Base-by-base conservation (phyloP, 2,888 invertebrate species). In the Antheraea assamensis region DNA sequence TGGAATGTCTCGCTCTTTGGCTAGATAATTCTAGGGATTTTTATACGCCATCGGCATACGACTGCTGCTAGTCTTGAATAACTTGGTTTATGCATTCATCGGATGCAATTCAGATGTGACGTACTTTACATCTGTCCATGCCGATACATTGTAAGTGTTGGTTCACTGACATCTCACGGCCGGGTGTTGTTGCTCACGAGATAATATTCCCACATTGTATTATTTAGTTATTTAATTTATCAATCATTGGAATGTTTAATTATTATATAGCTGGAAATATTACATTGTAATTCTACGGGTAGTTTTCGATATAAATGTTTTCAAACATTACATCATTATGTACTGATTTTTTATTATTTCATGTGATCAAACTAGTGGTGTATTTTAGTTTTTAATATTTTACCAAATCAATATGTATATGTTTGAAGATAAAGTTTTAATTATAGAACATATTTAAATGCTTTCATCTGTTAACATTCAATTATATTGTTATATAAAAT, bases 1-100 rank as follows among this genome's bases (percentile, higher is more conserved):
- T n/a, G 35, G 35, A 4, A 19, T 35, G 10, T 10, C 35, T 21
- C 21, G 15, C 35, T 68, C 31, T n/a, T 21, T 31, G 35, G 35
- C 35, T 68, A 74, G 77, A 76, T 76, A 76, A 77, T 71, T 73
- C 72, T 73, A 72, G 72, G 72, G 27, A 76, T 76, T 76, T 77
- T 77, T 74, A 73, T 73, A 76, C 72, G 72, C 74, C 64, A 61
- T 64, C 72, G 68, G 76, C 74, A 77, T 77, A 77, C 49, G 72
- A 74, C n/a, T 68, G 35, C n/a, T 68, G 35, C 68, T 3, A 35
- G 35, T 31, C 35, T 68, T 68, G 68, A 76, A 75, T 74, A 73
- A 75, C 76, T 72, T 58, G 72, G 74, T 72, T 75, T 71, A 74
- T 74, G 74, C 74, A 75, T 72, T 68, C 76, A 31, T 52, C 75